Evolutionary conservation across 2,113 vertebrate genomes (phyloP).

Genomic region (Phyllostomus hastatus): DNA sequence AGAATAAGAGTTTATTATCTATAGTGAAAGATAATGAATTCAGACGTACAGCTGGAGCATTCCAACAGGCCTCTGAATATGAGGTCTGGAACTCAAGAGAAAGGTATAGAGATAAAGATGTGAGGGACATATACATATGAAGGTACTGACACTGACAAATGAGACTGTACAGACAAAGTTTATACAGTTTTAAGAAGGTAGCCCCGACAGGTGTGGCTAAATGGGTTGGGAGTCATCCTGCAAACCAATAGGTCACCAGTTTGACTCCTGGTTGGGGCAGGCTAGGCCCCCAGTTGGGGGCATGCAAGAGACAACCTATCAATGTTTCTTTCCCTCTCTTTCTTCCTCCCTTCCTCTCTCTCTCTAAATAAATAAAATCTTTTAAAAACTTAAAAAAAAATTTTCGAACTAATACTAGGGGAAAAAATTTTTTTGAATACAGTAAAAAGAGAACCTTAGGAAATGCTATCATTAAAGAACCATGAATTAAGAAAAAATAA

Average conservation of each 20-base stretch:
- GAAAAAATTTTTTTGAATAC: no score
- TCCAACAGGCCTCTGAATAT: neutral
- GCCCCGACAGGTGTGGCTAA: no score
- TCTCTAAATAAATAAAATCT: no score
- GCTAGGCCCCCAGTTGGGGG: no score
- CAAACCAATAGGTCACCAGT: no score
- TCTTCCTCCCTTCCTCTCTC: no score
- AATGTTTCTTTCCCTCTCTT: no score
- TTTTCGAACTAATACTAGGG: no score
- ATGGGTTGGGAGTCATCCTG: no score
- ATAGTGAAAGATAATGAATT: neutral
- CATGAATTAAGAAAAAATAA: neutral
- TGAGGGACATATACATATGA: neutral
- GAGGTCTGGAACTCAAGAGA: neutral
- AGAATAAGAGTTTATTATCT: neutral
- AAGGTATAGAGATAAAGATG: neutral
- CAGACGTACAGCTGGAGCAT: neutral
- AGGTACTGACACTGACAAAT: neutral
- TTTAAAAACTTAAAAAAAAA: no score
- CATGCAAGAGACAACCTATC: no score
- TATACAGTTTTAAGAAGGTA: neutral
- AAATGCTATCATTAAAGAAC: neutral
- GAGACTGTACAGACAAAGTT: neutral
- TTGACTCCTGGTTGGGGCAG: no score
- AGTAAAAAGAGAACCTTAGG: neutral